Evolutionary conservation across 2,113 vertebrate species (phyloP).

Genomic region (Cyprinodon tularosa): DNA sequence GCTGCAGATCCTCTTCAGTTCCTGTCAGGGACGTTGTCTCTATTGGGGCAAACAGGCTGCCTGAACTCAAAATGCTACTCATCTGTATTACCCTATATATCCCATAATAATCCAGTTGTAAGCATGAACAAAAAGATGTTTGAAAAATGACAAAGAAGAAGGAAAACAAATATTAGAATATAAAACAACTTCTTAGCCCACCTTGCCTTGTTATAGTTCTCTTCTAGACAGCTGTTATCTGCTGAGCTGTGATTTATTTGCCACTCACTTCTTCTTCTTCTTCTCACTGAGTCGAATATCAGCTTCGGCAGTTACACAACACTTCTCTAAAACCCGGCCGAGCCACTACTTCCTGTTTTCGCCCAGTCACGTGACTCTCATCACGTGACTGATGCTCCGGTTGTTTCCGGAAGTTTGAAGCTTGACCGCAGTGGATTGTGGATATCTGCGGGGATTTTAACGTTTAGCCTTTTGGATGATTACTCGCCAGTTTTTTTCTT

Average conservation of each 20-base stretch:
- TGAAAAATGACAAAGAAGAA: not conserved
- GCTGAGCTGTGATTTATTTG: constrained; percentile 37
- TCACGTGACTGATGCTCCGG: constrained; percentile 53
- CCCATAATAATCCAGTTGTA: not conserved
- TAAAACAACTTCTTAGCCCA: not conserved
- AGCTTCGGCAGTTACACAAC: not conserved
- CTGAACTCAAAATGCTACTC: not conserved
- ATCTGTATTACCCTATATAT: not conserved
- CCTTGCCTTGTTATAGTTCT: not conserved
- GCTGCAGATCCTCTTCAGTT: not conserved
- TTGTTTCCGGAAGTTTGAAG: constrained; percentile 49
- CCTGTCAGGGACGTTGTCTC: not conserved
- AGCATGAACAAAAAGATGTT: not conserved
- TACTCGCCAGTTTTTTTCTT: too few relatives aligned
- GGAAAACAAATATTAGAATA: not conserved
- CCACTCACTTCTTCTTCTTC: too few relatives aligned
- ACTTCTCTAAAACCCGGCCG: constrained; percentile 28
- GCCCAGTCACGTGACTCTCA: constrained; percentile 43
- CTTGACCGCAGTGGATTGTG: not conserved
- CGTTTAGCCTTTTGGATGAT: not conserved
- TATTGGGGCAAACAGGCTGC: not conserved
- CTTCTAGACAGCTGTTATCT: not conserved
- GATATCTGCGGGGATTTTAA: not conserved
- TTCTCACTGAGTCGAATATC: too few relatives aligned
- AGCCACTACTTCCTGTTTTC: constrained; percentile 23